Evolutionary conservation across 2,797 vertebrate genomes (phyloP).

Genomic region (Clarias fuscus): DNA sequence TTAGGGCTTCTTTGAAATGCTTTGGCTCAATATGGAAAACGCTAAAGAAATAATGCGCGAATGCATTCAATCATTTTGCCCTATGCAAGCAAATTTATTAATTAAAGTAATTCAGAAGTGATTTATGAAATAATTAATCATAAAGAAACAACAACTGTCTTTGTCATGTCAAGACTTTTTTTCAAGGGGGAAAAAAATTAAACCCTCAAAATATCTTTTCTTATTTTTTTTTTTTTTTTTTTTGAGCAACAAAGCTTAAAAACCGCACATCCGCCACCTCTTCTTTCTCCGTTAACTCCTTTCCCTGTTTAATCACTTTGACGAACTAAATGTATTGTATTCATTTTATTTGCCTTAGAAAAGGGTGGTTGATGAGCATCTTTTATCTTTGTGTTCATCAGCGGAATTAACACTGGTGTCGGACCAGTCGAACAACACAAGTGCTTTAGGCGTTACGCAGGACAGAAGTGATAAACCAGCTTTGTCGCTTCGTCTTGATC

Average conservation of each 20-base stretch:
- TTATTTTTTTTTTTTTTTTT: not conserved
- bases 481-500: not conserved
- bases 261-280: not conserved
- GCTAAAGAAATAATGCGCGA: too few relatives aligned
- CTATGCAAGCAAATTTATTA: too few relatives aligned
- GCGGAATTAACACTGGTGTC: not conserved
- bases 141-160: too few relatives aligned
- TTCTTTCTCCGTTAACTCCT: not conserved
- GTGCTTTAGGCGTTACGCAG: not conserved
- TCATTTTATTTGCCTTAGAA: not conserved
- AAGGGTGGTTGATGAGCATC: not conserved
- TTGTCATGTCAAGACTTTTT: too few relatives aligned
- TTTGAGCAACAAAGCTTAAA: not conserved
- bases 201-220: not conserved
- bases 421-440: not conserved
- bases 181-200: not conserved
- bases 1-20: too few relatives aligned
- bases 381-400: not conserved
- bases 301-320: not conserved
- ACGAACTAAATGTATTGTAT: not conserved
- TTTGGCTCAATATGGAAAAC: too few relatives aligned
- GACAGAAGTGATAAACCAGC: not conserved
- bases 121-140: too few relatives aligned
- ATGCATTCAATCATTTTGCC: too few relatives aligned
- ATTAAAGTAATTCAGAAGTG: too few relatives aligned